These are phyloP conservation scores for Chionodraco myersi DNA, from an alignment of 2,113 vertebrate genomes.

Conservation along the genomic window DNA sequence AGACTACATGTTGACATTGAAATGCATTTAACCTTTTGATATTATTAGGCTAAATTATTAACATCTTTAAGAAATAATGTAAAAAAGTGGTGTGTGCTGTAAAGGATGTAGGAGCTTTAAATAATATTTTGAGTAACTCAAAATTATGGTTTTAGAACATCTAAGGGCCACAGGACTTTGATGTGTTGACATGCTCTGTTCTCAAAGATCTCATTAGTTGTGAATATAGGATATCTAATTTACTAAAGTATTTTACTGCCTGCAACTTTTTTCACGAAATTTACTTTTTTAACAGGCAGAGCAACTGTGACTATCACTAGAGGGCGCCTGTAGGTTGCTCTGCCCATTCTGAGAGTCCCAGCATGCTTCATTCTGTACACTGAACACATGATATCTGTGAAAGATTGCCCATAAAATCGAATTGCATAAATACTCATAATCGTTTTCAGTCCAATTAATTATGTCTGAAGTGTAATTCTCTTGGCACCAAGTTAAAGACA, in stretches of 20 bases:
- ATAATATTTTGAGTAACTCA: not conserved
- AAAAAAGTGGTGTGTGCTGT: not conserved
- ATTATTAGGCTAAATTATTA: not conserved
- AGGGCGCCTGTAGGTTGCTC: constrained; percentile 74
- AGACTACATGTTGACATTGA: not conserved
- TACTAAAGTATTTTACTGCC: not conserved
- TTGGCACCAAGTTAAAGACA: constrained; percentile 23
- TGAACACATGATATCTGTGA: constrained; percentile 30
- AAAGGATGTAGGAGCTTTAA: not conserved
- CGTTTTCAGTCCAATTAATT: constrained; percentile 27
- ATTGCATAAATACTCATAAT: constrained; percentile 53
- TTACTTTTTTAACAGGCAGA: not conserved
- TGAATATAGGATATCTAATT: not conserved
- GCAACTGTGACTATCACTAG: constrained; percentile 58
- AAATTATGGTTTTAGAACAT: too few species aligned
- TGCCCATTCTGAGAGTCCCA: constrained; percentile 7
- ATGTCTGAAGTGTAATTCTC: constrained; percentile 11
- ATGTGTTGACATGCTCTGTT: not conserved
- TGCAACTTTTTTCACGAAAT: not conserved
- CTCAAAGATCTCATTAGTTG: not conserved
- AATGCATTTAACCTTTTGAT: not conserved
- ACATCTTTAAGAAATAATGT: not conserved
- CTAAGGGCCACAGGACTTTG: not conserved
- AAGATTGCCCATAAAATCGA: constrained; percentile 28
- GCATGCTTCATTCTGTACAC: not conserved